Evolutionary conservation across 30 jellyfish, hydroid and myxozoan species (phyloP), one percentile per base, ranked within the genome.

Genomic region (Catostylus mosaicus): DNA sequence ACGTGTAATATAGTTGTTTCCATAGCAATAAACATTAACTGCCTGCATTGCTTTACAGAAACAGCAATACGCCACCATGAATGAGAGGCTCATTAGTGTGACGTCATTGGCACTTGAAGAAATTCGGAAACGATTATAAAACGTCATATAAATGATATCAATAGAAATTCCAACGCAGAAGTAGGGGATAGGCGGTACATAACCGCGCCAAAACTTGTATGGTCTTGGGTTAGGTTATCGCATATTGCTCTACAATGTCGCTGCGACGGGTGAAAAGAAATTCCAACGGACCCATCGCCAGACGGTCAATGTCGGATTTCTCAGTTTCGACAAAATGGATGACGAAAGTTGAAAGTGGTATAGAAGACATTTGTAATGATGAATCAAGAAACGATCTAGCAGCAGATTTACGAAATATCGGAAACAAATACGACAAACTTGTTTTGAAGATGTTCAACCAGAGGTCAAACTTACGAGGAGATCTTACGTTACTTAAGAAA

Each of bases 321-420:
- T 1, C 59, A 20, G 24, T 51, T 2, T 16, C 59, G 20, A 81
- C 27, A 37, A 75, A 81, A 10, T n/a, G 43, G 86, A 52, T 82
- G 47, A 33, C 75, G 65, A 68, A 65, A 14, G 65, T 38, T 48
- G 92, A 82, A 69, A 82, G 92, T 57, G 92, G 92, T 7, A 65
- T 31, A 66, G 86, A 51, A 11, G 92, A 82, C 11, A 35, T 82
- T 26, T 31, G 54, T 47, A 50, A 43, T 20, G 85, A 20, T 0
- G 68, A 30, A 23, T 30, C 67, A 34, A 54, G 73, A 46, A 60
- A 24, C 82, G 71, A 36, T n/a, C 24, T 82, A 16, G 82, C 79
- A 11, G 65, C 85, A 26, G 92, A 82, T 82, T 47, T 82, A 46
- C 92, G 92, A 20, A 68, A 73, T 47, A 82, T 82, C 40, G 92